Base-by-base conservation (phyloP, 2,888 invertebrate genomes). In the Trypoxylon attenuatum region DNA sequence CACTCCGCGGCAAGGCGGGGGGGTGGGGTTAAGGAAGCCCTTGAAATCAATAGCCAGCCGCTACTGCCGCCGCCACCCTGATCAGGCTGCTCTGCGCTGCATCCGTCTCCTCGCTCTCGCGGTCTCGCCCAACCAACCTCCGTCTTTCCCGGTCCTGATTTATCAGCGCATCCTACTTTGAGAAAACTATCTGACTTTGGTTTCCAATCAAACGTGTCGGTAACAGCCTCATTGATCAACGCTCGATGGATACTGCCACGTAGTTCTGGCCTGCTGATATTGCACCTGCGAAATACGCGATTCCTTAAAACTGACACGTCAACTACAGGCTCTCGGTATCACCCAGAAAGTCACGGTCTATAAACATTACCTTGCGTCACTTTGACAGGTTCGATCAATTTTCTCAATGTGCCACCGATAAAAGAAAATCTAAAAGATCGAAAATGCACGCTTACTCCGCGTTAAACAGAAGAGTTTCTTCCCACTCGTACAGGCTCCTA, bases 31-130 rank as follows among this genome's bases (percentile, higher is more conserved):
- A 84, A 85, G 84, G 85, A 86, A 86, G 82, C 84, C 86, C 86
- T 86, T 86, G 86, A 86, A 86, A 86, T 86, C 86, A 86, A 86
- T 86, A 86, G 85, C 85, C 83, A 81, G 84, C 81, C 82, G 80
- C 84, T 82, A 83, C 84, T 79, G 82, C 82, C 83, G 78, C 81
- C 83, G 78, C 79, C 79, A 87, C 88, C 73, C 74, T 77, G 69
- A 76, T 76, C 76, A 82, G 79, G 84, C 84, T 83, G 78, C 78
- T 73, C 78, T 75, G 78, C 81, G 73, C 77, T 76, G 79, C 73
- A 75, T 72, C 78, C 78, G 81, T 79, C 80, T 54, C 53, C 74
- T 77, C 77, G 86, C 77, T 69, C 74, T 52, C 65, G 64, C 63
- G n/a, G 8, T 27, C 27, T 27, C 33, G 2, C 33, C 64, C 69